Evolutionary conservation across 2,888 invertebrate species (phyloP), one percentile per base, ranked within the genome.

Genomic region (Thereva unica): DNA sequence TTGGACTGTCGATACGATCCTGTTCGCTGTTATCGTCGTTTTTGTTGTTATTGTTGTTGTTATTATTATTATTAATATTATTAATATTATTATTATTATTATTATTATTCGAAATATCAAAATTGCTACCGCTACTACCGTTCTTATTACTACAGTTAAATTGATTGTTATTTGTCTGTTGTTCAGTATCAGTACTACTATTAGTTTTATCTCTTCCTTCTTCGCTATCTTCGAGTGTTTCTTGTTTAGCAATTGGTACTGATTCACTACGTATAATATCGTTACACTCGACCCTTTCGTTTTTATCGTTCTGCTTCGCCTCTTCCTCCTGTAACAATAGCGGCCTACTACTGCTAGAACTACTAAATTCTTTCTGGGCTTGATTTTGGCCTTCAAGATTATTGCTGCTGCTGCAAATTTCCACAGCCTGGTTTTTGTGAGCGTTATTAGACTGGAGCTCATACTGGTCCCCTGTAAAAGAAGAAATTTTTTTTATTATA

Each of bases 381-480:
- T 68, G 52, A 52, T 35, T 38, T 68, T 64, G 12, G 12, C 49
- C 57, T 68, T 47, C 45, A 12, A 67, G 23, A 68, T 65, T 10
- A 37, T 44, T 37, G 66, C 66, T 3, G 50, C 67, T 42, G 67
- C 66, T 56, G 49, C 10, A 44, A 47, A 52, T 9, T 40, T 44
- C 65, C 64, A 55, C 50, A 47, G 49, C 54, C 55, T 70, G 54
- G 55, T 55, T 64, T 67, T 70, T 68, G 57, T 72, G 68, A 64
- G 69, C 68, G 65, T 56, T 69, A 42, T 71, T 71, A 54, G 69
- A 57, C 66, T 72, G 70, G 70, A 69, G 71, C 71, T 73, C 73
- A 73, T 72, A 69, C 70, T 73, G 72, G 71, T 73, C 73, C 71
- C 72, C 73, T 73, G 50, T 8, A 61, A 69, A 47, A 4, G 42